A percentile compares a stretch with the other conserved stretches of the same genome.
phyloP scores from a whole-genome alignment of 2,888 invertebrate genomes.

The Oligia fasciuncula region DNA sequence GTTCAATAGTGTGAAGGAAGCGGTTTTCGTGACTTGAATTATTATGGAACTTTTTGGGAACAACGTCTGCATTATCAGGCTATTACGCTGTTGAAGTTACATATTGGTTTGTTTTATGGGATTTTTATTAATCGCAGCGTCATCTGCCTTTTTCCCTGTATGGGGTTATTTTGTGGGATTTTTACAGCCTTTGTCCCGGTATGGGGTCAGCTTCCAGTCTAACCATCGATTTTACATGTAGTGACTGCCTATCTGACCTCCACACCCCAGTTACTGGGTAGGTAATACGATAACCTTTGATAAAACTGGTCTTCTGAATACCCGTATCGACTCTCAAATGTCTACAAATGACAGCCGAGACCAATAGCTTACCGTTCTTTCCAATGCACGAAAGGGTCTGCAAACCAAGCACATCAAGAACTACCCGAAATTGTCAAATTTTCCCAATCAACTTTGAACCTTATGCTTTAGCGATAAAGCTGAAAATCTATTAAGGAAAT shows the following conservation, averaged over 20 bases:
- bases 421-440: no score
- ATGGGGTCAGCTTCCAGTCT: background rate
- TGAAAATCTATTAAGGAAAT: no score
- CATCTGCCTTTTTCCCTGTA: background rate
- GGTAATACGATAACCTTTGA: no score
- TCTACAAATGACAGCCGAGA: background rate
- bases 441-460: no score
- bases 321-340: background rate
- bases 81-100: background rate
- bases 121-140: background rate
- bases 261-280: no score
- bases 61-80: constrained; percentile 1
- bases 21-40: constrained; percentile 26
- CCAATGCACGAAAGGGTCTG: no score
- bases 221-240: background rate
- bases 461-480: no score
- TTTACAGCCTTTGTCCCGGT: background rate
- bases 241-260: background rate
- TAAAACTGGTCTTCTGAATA: background rate
- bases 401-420: no score
- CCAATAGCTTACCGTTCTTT: background rate
- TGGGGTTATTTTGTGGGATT: background rate
- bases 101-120: background rate
- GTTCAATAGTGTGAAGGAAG: constrained; percentile 25
- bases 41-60: background rate